phyloP scores from a whole-genome alignment of 2,888 invertebrate genomes.

The Lepeophtheirus nordmannii region DNA sequence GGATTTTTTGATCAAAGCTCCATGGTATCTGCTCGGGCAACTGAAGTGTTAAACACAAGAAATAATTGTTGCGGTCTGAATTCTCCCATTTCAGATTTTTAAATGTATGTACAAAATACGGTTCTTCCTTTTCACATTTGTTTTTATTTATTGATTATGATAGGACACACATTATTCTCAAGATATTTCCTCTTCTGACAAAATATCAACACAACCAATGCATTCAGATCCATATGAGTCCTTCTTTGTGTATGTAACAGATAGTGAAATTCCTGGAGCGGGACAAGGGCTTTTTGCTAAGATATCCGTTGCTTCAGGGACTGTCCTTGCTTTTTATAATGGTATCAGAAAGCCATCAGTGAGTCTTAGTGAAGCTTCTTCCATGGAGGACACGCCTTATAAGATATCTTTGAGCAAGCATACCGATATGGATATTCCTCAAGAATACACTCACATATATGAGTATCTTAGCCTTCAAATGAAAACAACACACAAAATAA shows the following conservation, averaged over 20 bases:
- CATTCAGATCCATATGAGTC: background rate
- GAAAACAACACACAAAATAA: no score
- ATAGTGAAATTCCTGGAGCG: background rate
- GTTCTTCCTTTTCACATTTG: background rate
- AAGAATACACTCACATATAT: no score
- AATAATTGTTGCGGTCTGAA: background rate
- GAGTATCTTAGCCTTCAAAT: no score
- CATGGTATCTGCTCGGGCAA: background rate
- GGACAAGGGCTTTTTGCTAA: slow-evolving; percentile 8
- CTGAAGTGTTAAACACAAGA: background rate
- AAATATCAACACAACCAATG: background rate
- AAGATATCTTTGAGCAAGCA: background rate
- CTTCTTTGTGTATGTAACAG: background rate
- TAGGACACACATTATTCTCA: background rate
- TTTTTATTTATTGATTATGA: background rate
- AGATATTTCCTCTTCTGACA: background rate
- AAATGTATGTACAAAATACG: no score
- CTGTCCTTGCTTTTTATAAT: slow-evolving; percentile 8
- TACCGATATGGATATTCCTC: slow-evolving; percentile 6
- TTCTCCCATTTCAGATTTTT: background rate
- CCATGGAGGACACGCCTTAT: background rate
- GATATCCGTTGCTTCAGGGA: background rate
- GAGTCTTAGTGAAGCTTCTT: background rate
- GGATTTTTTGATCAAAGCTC: background rate
- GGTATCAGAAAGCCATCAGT: background rate